Evolutionary conservation across 2,113 vertebrate species (phyloP).

Genomic region (Gymnocephalus cernua): DNA sequence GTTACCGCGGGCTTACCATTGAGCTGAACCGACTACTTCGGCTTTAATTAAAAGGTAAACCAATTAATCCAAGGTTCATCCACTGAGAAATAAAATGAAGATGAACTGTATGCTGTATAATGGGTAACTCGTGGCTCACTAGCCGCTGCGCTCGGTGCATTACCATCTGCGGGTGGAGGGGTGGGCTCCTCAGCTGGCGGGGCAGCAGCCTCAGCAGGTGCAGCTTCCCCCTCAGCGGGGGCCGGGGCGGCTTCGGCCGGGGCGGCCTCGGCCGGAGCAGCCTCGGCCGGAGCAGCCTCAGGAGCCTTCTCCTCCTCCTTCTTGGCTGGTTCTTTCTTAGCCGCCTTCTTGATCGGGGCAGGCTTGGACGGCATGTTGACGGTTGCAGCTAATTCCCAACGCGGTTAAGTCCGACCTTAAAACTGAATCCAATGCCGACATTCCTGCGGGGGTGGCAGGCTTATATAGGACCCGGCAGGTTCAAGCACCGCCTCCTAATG

Average conservation of each 20-base stretch:
- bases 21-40: not conserved
- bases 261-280: conserved; percentile 11
- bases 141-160: conserved; percentile 39
- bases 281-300: conserved; percentile 41
- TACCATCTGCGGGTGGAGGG: conserved; percentile 73
- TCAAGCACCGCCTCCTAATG: conserved; percentile 67
- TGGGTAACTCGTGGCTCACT: not conserved
- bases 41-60: conserved; percentile 4
- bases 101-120: not conserved
- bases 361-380: conserved; percentile 80
- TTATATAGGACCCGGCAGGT: conserved; percentile 60
- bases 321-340: conserved; percentile 73
- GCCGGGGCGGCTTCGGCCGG: conserved; percentile 7
- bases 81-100: not conserved
- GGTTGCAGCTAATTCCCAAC: conserved; percentile 76
- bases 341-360: conserved; percentile 83
- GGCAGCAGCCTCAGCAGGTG: conserved; percentile 25
- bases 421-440: conserved; percentile 72
- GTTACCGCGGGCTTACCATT: conserved; percentile 30
- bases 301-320: conserved; percentile 60
- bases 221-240: conserved; percentile 19
- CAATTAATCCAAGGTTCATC: conserved; percentile 9
- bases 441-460: conserved; percentile 10
- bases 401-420: conserved; percentile 57
- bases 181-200: conserved; percentile 67